Conservation (phyloP, 2,797 vertebrate genomes). For the Botia kubotai region DNA sequence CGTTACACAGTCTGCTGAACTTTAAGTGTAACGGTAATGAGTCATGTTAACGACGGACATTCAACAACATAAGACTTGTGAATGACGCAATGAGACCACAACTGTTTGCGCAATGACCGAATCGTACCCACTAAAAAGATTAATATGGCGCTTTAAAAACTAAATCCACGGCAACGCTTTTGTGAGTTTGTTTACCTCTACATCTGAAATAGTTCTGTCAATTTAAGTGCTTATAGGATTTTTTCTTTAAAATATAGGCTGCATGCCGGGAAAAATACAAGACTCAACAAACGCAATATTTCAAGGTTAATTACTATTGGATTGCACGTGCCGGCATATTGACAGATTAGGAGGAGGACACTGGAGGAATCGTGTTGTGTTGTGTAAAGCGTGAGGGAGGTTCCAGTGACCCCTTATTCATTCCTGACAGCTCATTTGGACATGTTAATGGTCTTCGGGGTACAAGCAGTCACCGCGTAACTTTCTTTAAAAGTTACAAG, state of each 20-base stretch:
- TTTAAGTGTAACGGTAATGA: constrained; percentile 49
- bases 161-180: neutral
- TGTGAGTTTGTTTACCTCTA: neutral
- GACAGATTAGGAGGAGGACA: constrained; percentile 41
- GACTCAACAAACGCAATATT: constrained; percentile 16
- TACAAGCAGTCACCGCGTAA: neutral
- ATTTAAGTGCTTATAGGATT: no score
- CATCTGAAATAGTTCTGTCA: neutral
- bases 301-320: constrained; percentile 45
- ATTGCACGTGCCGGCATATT: constrained; percentile 39
- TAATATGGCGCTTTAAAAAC: neutral
- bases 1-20: constrained; percentile 46
- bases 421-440: constrained; percentile 27
- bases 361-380: constrained; percentile 14
- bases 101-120: neutral
- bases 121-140: neutral
- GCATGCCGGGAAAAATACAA: neutral
- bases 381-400: constrained; percentile 53
- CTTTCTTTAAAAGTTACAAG: constrained; percentile 31
- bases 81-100: neutral
- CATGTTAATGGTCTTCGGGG: constrained; percentile 25
- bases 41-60: constrained; percentile 39
- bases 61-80: neutral
- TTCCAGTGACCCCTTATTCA: constrained; percentile 54
- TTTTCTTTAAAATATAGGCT: neutral